Conservation (phyloP, 2,888 invertebrate genomes). For the Sarcophaga subvicina region DNA sequence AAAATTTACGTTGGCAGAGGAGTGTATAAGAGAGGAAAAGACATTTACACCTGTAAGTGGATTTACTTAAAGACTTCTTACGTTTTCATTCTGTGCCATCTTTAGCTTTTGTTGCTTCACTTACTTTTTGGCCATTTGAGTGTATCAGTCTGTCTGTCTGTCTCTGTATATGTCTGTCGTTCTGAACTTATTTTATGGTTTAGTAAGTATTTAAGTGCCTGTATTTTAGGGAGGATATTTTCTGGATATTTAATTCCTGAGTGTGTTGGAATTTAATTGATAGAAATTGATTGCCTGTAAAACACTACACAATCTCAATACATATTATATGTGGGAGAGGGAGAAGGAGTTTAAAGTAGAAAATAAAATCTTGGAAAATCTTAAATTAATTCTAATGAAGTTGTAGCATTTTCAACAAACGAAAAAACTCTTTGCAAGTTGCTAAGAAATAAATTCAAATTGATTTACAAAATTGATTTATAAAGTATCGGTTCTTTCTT, state of each 20-base stretch:
- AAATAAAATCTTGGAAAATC: too few relatives aligned
- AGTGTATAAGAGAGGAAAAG: too few relatives aligned
- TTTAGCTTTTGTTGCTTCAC: constrained; percentile 8
- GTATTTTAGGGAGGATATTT: constrained; percentile 24
- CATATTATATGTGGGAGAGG: too few relatives aligned
- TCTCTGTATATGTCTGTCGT: not conserved
- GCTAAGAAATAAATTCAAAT: not conserved
- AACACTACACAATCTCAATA: not conserved
- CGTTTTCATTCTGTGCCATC: constrained; percentile 19
- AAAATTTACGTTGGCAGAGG: too few relatives aligned
- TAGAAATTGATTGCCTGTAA: constrained; percentile 46
- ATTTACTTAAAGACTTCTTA: constrained; percentile 54
- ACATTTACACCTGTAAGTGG: constrained; percentile 58
- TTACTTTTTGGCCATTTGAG: constrained; percentile 4
- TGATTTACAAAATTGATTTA: not conserved
- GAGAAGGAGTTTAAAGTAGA: not conserved
- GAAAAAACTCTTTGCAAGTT: not conserved
- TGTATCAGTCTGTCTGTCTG: not conserved
- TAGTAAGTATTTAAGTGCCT: constrained; percentile 24
- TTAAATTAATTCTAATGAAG: too few relatives aligned
- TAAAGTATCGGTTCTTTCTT: not conserved
- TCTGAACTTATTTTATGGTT: not conserved
- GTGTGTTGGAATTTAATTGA: constrained; percentile 58
- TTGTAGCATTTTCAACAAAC: not conserved
- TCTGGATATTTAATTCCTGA: constrained; percentile 39